phyloP scores from a whole-genome alignment of 1,140 invertebrate genomes.

The Solenopsis invicta region DNA sequence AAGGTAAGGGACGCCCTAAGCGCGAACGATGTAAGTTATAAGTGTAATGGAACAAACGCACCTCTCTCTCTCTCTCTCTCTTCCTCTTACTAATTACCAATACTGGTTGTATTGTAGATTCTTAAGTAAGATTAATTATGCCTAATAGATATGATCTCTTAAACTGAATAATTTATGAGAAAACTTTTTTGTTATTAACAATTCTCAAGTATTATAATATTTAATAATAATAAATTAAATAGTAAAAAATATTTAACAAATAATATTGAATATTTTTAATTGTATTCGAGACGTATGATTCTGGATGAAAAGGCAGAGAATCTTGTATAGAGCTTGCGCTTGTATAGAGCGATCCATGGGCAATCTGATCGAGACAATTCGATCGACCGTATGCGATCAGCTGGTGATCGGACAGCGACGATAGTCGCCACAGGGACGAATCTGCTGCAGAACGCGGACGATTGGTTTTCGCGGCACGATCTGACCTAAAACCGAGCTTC shows the following conservation, averaged over 20 bases:
- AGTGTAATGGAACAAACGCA: constrained; percentile 2
- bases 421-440: constrained; percentile 71
- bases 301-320: not conserved
- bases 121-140: not conserved
- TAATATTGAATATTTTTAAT: not conserved
- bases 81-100: constrained; percentile 4
- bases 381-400: constrained; percentile 62
- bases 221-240: not conserved
- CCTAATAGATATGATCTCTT: not conserved
- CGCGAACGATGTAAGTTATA: constrained; percentile 25
- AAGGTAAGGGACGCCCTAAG: constrained; percentile 43
- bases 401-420: constrained; percentile 64
- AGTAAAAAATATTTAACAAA: too few relatives aligned
- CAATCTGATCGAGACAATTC: constrained; percentile 38
- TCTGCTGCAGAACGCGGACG: constrained; percentile 68
- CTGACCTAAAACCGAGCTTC: constrained; percentile 84
- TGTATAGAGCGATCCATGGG: too few relatives aligned
- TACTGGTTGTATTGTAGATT: not conserved
- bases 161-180: not conserved
- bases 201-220: not conserved
- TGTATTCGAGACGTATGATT: not conserved
- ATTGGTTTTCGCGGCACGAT: constrained; percentile 86
- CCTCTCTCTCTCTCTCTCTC: not conserved
- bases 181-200: not conserved
- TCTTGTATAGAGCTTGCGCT: not conserved